Conservation (phyloP, 2,797 vertebrate species). For the Fratercula arctica region DNA sequence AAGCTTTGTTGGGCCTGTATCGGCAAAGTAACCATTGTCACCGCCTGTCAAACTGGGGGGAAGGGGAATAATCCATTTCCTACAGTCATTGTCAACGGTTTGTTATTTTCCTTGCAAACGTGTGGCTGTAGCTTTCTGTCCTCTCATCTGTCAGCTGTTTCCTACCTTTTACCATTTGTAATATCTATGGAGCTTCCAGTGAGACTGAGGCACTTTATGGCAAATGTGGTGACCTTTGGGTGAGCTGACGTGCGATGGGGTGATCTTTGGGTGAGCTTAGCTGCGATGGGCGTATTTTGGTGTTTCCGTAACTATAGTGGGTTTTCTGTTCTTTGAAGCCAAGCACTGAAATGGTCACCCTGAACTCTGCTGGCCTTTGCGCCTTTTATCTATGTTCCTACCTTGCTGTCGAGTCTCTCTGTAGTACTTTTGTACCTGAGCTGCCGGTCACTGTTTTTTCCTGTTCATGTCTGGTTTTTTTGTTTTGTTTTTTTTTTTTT, state of each 20-base stretch:
- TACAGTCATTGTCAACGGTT: constrained; percentile 16
- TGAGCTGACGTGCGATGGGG: not conserved
- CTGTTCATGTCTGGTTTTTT: not conserved
- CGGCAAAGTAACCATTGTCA: constrained; percentile 30
- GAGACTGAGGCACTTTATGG: constrained; percentile 9
- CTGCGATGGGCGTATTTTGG: not conserved
- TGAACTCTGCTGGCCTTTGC: constrained; percentile 5
- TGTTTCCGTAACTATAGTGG: not conserved
- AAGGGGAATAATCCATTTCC: constrained; percentile 47
- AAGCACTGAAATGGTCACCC: constrained; percentile 7
- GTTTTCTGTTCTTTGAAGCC: constrained; percentile 19
- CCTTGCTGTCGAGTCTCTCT: not conserved
- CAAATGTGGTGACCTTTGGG: constrained; percentile 8
- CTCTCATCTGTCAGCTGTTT: constrained; percentile 16
- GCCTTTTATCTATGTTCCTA: not conserved
- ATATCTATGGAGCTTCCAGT: not conserved
- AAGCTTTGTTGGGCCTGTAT: constrained; percentile 38
- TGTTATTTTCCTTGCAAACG: constrained; percentile 39
- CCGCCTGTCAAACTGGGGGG: constrained; percentile 29
- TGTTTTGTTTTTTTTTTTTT: not conserved
- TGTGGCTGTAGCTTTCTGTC: constrained; percentile 7
- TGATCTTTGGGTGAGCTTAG: constrained; percentile 12
- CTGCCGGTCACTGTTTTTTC: not conserved
- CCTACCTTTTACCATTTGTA: not conserved
- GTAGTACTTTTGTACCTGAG: not conserved